phyloP scores from a whole-genome alignment of 2,888 invertebrate species.

The Drosophila fulvimacula region DNA sequence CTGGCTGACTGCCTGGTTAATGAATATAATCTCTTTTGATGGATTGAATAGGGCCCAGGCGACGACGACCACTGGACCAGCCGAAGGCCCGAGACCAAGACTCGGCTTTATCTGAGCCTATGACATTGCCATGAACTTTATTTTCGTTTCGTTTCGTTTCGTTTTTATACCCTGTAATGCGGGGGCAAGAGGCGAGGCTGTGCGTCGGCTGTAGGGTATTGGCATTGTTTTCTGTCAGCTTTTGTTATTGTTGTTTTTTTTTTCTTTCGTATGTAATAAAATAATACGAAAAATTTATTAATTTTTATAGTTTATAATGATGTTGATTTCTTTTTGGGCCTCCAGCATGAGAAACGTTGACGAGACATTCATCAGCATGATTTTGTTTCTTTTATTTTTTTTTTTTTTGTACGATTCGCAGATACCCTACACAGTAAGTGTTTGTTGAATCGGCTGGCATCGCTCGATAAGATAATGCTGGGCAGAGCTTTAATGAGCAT shows the following conservation, averaged over 20 bases:
- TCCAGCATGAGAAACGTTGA: conserved; percentile 57
- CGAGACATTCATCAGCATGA: conserved; percentile 44
- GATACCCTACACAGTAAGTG: conserved; percentile 42
- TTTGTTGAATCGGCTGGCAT: conserved; percentile 8
- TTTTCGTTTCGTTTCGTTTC: conserved; percentile 61
- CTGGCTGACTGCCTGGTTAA: conserved; percentile 63
- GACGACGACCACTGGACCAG: conserved; percentile 15
- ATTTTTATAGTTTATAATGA: conserved; percentile 72
- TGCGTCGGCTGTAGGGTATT: conserved; percentile 25
- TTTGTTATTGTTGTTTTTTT: conserved; percentile 15
- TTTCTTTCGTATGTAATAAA: conserved; percentile 64
- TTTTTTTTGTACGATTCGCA: conserved; percentile 7
- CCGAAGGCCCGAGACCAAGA: conserved; percentile 14
- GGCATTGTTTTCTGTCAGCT: conserved; percentile 49
- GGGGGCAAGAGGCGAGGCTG: neutral
- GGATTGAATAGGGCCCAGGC: conserved; percentile 68
- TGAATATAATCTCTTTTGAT: conserved; percentile 80
- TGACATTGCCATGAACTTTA: conserved; percentile 66
- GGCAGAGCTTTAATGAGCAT: neutral
- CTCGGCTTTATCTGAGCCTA: conserved; percentile 50
- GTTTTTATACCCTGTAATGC: conserved; percentile 27
- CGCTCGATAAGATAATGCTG: neutral
- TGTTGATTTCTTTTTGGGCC: conserved; percentile 61
- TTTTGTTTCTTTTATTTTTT: conserved; percentile 28
- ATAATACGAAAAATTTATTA: conserved; percentile 71